Percentiles rank a stretch among this genome's conserved stretches.
phyloP scores from a whole-genome alignment of 2,797 vertebrate genomes.

The Sebastes dallii region DNA sequence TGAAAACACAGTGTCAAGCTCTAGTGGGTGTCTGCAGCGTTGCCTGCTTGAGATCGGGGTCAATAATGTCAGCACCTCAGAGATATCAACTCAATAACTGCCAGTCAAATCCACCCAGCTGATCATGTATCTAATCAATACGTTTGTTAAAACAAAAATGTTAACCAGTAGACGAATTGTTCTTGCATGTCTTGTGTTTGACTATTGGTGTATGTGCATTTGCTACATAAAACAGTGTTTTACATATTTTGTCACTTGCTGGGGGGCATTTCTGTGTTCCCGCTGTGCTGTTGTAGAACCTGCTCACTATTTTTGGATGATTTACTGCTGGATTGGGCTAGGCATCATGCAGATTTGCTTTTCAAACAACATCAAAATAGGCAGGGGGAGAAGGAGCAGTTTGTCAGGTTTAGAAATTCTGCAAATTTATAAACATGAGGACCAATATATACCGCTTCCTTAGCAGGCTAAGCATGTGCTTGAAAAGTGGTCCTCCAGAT shows the following conservation, averaged over 20 bases:
- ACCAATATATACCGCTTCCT: conserved; percentile 7
- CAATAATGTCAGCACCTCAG: conserved; percentile 41
- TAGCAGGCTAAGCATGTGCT: conserved; percentile 39
- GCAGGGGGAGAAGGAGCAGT: background rate
- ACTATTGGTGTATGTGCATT: background rate
- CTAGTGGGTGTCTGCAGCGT: background rate
- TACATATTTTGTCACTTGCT: conserved; percentile 11
- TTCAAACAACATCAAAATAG: conserved; percentile 15
- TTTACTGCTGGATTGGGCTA: background rate
- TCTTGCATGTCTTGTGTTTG: background rate
- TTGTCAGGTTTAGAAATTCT: conserved; percentile 7
- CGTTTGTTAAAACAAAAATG: conserved; percentile 5
- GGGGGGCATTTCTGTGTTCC: background rate
- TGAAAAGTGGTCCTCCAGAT: conserved; percentile 47
- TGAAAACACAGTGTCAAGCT: conserved; percentile 27
- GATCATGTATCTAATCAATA: conserved; percentile 35
- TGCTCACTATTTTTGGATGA: conserved; percentile 8
- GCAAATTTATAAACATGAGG: conserved; percentile 22
- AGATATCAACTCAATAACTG: conserved; percentile 54
- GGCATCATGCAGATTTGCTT: conserved; percentile 12
- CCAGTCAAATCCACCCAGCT: conserved; percentile 38
- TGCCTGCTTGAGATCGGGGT: conserved; percentile 16
- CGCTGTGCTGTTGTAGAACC: background rate
- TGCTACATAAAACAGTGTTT: background rate
- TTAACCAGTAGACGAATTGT: conserved; percentile 13